These are phyloP conservation scores for Rhinatrema bivittatum DNA, from an alignment of 2,797 vertebrate genomes.

Conservation along the genomic window DNA sequence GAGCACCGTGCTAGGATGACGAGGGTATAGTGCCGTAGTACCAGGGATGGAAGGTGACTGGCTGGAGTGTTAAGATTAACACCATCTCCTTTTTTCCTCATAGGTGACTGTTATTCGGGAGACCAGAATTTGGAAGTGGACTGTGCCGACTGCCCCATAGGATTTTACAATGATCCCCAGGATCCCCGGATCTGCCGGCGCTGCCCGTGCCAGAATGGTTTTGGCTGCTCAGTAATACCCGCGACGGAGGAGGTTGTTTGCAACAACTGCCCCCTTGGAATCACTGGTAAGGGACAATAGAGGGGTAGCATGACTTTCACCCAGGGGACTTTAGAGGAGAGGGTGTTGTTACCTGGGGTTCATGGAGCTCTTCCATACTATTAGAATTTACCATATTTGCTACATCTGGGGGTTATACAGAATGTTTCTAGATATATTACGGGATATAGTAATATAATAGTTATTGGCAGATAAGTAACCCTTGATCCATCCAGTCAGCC, in stretches of 20 bases:
- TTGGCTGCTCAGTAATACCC: constrained; percentile 56
- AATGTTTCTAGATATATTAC: no score
- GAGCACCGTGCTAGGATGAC: no score
- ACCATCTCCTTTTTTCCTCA: no score
- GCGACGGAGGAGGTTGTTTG: constrained; percentile 57
- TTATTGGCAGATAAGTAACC: no score
- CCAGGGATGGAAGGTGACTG: no score
- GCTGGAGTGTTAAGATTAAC: no score
- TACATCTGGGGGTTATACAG: no score
- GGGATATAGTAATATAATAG: no score
- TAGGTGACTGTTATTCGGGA: constrained; percentile 83
- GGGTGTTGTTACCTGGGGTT: not conserved
- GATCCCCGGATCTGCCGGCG: constrained; percentile 43
- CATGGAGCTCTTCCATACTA: not conserved
- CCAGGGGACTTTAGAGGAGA: not conserved
- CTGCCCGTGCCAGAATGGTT: constrained; percentile 68
- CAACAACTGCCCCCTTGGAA: constrained; percentile 65
- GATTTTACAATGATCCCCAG: constrained; percentile 65
- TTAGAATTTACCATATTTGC: no score
- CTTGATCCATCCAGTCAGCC: no score
- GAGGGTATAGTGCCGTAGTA: no score
- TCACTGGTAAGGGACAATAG: constrained; percentile 61
- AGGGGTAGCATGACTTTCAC: no score
- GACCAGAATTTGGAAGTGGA: constrained; percentile 61
- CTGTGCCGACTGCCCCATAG: constrained; percentile 53